phyloP scores from a whole-genome alignment of 2,113 vertebrate species.

The Campylomormyrus numenius region DNA sequence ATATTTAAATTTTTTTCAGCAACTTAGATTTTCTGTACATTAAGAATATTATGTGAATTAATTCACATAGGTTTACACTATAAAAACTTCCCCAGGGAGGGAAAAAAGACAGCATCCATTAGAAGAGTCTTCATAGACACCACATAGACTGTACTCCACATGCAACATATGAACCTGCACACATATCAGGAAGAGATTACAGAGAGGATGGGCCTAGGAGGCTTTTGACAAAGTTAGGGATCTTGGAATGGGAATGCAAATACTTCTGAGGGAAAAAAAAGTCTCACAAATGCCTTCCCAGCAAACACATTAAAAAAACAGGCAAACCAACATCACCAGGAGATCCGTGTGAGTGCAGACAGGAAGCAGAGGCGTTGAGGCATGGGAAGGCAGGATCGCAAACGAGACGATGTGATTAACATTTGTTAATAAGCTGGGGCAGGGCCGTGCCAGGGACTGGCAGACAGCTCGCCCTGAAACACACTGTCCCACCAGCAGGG shows the following conservation, averaged over 20 bases:
- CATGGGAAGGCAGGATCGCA: constrained; percentile 56
- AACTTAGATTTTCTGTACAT: neutral
- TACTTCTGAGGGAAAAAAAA: neutral
- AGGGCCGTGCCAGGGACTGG: neutral
- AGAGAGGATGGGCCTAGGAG: neutral
- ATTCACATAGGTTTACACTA: neutral
- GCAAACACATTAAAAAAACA: neutral
- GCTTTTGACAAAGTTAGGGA: neutral
- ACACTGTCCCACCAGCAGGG: neutral
- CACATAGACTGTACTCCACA: neutral
- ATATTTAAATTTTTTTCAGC: neutral
- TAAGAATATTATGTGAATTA: neutral
- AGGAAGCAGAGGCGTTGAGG: constrained; percentile 68
- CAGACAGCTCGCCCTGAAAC: neutral
- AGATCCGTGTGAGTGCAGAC: constrained; percentile 58
- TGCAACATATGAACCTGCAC: neutral
- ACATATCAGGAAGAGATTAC: neutral
- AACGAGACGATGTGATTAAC: constrained; percentile 66
- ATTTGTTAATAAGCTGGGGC: constrained; percentile 50
- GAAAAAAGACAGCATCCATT: neutral
- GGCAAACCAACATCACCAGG: constrained; percentile 57
- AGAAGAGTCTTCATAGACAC: neutral
- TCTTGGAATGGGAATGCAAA: neutral
- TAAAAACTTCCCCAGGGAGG: neutral
- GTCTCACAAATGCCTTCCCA: neutral